These are phyloP conservation scores for Calyptommatus sinebrachiatus DNA, from an alignment of 2,113 vertebrate genomes.

Conservation along the genomic window DNA sequence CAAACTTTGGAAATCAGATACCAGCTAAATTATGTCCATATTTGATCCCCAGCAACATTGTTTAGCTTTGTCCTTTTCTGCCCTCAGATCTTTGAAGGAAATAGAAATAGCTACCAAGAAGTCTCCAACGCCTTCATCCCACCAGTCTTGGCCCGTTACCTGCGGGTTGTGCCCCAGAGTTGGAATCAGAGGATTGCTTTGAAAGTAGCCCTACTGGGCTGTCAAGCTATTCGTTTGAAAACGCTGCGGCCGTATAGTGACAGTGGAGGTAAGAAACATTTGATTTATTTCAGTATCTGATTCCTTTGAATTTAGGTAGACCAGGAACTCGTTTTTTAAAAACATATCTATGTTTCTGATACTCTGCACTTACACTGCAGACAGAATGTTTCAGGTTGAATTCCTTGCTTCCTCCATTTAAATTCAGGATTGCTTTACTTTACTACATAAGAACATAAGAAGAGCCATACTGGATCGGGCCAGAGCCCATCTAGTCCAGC, in stretches of 20 bases:
- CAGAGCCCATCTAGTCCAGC: too few species aligned
- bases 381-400: too few species aligned
- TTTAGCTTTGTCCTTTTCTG: fast-evolving
- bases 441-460: too few species aligned
- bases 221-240: constrained; percentile 39
- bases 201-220: constrained; percentile 78
- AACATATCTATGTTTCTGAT: not conserved
- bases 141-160: constrained; percentile 72
- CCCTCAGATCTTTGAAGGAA: constrained; percentile 77
- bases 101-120: constrained; percentile 62
- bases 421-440: too few species aligned
- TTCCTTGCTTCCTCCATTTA: too few species aligned
- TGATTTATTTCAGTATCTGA: too few species aligned
- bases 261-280: not conserved
- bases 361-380: too few species aligned
- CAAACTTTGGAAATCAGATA: too few species aligned
- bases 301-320: too few species aligned
- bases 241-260: constrained; percentile 33
- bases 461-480: too few species aligned
- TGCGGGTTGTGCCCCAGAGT: constrained; percentile 72
- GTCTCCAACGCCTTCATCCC: constrained; percentile 81
- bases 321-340: too few species aligned
- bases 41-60: too few species aligned
- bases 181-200: constrained; percentile 71
- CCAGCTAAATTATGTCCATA: fast-evolving